Percentiles rank a stretch among this genome's conserved stretches.
Evolutionary conservation across 1,140 invertebrate species (phyloP).

Genomic region (Lepidotrigona ventralis): DNA sequence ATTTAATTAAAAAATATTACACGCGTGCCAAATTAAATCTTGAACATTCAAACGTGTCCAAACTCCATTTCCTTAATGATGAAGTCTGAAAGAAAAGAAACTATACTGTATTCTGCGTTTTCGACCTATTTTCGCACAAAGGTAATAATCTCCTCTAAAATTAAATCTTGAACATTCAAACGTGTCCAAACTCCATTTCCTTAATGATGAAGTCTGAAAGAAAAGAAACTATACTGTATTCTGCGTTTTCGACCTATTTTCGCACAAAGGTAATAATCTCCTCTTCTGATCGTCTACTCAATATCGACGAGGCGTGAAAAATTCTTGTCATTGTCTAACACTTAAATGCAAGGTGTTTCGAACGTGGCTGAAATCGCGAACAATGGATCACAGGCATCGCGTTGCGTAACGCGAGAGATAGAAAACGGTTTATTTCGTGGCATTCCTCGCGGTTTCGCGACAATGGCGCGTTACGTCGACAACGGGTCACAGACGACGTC

Average conservation of each 20-base stretch:
- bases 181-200: not conserved
- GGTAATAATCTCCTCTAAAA: not conserved
- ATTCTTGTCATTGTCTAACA: slow-evolving; percentile 2
- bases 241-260: not conserved
- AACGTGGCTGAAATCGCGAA: not conserved
- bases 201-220: not conserved
- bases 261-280: not conserved
- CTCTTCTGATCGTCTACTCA: not conserved
- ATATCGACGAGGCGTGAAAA: not conserved
- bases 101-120: not conserved
- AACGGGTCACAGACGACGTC: slow-evolving; percentile 39
- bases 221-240: not conserved
- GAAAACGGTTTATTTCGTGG: slow-evolving; percentile 36
- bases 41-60: not conserved
- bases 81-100: not conserved
- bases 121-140: not conserved
- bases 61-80: not conserved
- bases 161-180: not conserved
- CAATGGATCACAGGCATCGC: not conserved
- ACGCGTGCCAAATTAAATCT: not conserved
- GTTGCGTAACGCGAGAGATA: slow-evolving; percentile 27
- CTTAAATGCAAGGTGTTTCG: slow-evolving; percentile 8
- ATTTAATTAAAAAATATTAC: not conserved
- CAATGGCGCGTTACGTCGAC: slow-evolving; percentile 39
- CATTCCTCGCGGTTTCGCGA: slow-evolving; percentile 34